These are phyloP conservation scores for Philypnodon macrostomus DNA, from an alignment of 2,797 vertebrate genomes.

Conservation along the genomic window DNA sequence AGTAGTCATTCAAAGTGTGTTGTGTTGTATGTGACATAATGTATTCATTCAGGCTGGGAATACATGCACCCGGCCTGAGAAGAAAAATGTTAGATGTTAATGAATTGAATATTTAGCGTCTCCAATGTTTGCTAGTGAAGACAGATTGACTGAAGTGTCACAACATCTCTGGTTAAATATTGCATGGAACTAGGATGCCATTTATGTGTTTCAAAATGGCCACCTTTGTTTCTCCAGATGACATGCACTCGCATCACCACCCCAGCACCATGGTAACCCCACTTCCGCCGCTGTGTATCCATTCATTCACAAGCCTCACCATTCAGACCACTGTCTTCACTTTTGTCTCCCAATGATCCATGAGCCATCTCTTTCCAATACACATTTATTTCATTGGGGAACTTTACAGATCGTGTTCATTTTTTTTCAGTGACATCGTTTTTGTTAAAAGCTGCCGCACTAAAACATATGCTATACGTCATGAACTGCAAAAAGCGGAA, in stretches of 20 bases:
- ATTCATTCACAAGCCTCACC: conserved; percentile 19
- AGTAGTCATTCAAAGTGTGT: no score
- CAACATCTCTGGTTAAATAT: not conserved
- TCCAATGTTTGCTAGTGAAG: not conserved
- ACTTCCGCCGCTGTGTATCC: conserved; percentile 34
- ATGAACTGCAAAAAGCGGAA: conserved; percentile 32
- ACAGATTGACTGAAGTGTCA: conserved; percentile 1
- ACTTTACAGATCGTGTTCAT: conserved; percentile 60
- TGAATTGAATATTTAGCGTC: no score
- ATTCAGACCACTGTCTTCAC: conserved; percentile 15
- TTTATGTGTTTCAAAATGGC: conserved; percentile 44
- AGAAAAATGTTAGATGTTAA: not conserved
- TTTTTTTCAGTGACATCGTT: conserved; percentile 38
- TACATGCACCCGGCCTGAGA: not conserved
- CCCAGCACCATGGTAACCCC: conserved; percentile 66
- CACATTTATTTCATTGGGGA: conserved; percentile 69
- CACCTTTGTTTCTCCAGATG: conserved; percentile 28
- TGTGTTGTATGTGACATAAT: no score
- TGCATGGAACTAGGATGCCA: conserved; percentile 17
- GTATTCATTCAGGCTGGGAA: no score
- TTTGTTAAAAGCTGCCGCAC: conserved; percentile 64
- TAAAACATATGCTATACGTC: conserved; percentile 55
- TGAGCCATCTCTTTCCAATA: conserved; percentile 40
- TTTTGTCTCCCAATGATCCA: conserved; percentile 27
- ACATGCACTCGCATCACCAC: conserved; percentile 43